These are phyloP conservation scores for Microctenopoma lineatum DNA, from an alignment of 2,797 vertebrate genomes.

Conservation along the genomic window DNA sequence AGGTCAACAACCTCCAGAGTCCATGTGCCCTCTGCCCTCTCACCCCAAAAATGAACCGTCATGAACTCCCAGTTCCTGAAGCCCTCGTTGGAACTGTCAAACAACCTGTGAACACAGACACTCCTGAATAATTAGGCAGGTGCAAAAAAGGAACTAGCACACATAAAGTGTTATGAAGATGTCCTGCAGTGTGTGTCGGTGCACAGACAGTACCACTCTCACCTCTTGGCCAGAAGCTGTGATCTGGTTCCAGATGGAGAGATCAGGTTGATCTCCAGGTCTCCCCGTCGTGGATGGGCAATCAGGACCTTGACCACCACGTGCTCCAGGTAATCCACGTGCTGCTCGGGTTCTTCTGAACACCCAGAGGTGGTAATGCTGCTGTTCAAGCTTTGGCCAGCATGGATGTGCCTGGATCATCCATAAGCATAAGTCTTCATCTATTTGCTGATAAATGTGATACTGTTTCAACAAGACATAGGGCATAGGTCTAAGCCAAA, in stretches of 20 bases:
- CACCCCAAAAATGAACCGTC: slow-evolving; percentile 95
- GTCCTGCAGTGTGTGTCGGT: neutral
- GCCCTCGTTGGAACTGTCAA: slow-evolving; percentile 90
- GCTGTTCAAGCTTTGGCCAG: slow-evolving; percentile 85
- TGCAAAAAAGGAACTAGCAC: neutral
- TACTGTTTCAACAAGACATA: too few species aligned
- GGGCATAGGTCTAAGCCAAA: neutral
- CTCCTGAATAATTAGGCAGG: neutral
- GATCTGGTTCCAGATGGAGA: slow-evolving; percentile 91
- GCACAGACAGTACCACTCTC: slow-evolving; percentile 24
- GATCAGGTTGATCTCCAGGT: slow-evolving; percentile 91
- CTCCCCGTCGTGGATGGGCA: slow-evolving; percentile 88
- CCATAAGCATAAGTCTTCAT: neutral
- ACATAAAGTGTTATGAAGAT: neutral
- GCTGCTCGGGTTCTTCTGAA: slow-evolving; percentile 81
- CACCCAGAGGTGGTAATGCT: slow-evolving; percentile 85
- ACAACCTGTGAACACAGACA: slow-evolving; percentile 76
- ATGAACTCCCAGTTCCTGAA: slow-evolving; percentile 97
- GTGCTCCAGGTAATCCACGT: slow-evolving; percentile 88
- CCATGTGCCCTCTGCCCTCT: slow-evolving; percentile 89
- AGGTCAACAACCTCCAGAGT: slow-evolving; percentile 90
- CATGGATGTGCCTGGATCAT: slow-evolving; percentile 84
- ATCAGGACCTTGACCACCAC: slow-evolving; percentile 88
- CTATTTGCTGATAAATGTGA: neutral
- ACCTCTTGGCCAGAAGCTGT: slow-evolving; percentile 92